phyloP scores from a whole-genome alignment of 2,888 invertebrate species.

The Limenitis camilla region DNA sequence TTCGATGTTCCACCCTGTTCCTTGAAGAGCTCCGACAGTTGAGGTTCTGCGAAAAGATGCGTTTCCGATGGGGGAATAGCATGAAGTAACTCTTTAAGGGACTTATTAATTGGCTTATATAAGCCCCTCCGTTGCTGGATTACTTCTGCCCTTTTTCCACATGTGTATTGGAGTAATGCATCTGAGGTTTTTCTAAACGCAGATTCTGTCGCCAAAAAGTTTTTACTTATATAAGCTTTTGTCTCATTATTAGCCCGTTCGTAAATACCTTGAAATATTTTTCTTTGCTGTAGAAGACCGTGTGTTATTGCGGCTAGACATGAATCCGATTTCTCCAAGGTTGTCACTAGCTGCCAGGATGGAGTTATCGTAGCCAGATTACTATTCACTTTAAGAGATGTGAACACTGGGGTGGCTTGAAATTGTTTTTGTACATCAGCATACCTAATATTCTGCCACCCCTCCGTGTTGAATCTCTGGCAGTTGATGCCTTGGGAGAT shows the following conservation, averaged over 20 bases:
- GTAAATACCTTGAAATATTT: neutral
- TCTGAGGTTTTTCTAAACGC: neutral
- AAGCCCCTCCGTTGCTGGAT: neutral
- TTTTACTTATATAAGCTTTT: too few species aligned
- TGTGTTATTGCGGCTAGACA: neutral
- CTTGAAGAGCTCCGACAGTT: neutral
- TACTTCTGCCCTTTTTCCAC: neutral
- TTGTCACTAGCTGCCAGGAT: neutral
- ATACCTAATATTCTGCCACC: neutral
- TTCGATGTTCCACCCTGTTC: neutral
- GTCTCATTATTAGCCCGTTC: neutral
- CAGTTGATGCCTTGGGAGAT: neutral
- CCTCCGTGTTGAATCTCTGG: neutral
- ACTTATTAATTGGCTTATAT: neutral
- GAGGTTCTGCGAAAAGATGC: slow-evolving; percentile 1
- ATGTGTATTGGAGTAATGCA: neutral
- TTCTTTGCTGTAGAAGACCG: neutral
- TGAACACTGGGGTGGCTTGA: neutral
- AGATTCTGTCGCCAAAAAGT: too few species aligned
- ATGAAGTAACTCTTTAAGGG: neutral
- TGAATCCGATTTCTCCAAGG: neutral
- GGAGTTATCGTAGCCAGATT: neutral
- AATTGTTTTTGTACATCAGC: neutral
- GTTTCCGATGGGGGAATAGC: neutral
- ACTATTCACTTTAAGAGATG: neutral